Evolutionary conservation across 1,140 invertebrate species (phyloP), one percentile per base, ranked within the genome.

Genomic region (Lethrus apterus): DNA sequence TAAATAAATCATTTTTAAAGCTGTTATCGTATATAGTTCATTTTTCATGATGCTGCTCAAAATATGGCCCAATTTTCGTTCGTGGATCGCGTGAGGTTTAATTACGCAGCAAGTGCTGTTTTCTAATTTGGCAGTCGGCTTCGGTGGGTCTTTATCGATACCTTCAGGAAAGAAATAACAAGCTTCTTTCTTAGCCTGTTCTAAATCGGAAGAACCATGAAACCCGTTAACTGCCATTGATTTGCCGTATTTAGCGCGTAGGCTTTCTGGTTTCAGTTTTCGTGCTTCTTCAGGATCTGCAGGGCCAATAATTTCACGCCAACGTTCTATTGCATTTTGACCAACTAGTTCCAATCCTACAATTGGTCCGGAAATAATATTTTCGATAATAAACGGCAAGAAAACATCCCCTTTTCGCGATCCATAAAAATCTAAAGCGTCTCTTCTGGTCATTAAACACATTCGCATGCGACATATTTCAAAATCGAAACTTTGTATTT

Each of bases 21-120:
- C 88, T 2, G 83, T 81, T 10, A 97, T 79, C 30, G 77, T 71
- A 60, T 85, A 95, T 2, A 81, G 80, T 4, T 80, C 80, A 31
- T 76, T 77, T 38, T 83, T 77, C 33, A 79, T 73, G 50, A 95
- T 91, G 21, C 77, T 75, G 33, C 75, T 70, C 8, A 95, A 69
- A 10, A 92, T 86, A 43, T 77, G 65, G 2, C 88, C 90, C 1
- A 80, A 57, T 46, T 74, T 74, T 8, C 77, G 81, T 60, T 83
- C 80, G 50, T 81, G 73, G 2, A 96, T 71, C 31, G 84, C 84
- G 69, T 95, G 91, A n/a, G 93, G 92, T 67, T 95, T 94, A 11
- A 96, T 84, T 19, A 97, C 74, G 60, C 87, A 91, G 51, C 89
- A 83, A 3, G 90, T 89, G 42, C 83, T 83, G 51, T 81, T 79